Percentiles rank a stretch among this genome's conserved stretches.
phyloP scores from a whole-genome alignment of 2,113 vertebrate species.

The Austrofundulus limnaeus region DNA sequence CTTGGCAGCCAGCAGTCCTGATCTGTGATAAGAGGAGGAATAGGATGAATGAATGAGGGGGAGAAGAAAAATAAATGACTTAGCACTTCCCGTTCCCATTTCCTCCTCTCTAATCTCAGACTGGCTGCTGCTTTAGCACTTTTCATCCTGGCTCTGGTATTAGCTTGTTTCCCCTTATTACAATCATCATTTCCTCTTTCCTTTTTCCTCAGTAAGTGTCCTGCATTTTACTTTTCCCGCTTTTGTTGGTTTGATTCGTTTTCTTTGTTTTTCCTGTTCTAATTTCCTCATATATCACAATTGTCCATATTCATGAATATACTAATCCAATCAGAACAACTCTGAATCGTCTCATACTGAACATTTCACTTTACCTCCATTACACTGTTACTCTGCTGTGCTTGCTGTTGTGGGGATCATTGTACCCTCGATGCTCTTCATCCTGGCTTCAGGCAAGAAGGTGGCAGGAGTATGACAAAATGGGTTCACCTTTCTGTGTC shows the following conservation, averaged over 20 bases:
- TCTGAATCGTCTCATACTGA: too few relatives aligned
- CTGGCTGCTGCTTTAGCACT: conserved; percentile 47
- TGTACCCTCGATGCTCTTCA: not conserved
- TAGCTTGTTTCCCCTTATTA: conserved; percentile 48
- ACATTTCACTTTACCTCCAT: too few relatives aligned
- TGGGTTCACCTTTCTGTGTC: conserved; percentile 28
- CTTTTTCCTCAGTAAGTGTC: conserved; percentile 11
- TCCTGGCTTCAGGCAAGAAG: not conserved
- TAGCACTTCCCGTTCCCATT: conserved; percentile 50
- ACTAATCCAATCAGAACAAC: not conserved
- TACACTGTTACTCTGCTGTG: too few relatives aligned
- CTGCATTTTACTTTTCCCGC: conserved; percentile 4
- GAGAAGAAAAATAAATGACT: conserved; percentile 56
- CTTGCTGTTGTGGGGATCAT: not conserved
- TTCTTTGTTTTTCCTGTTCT: not conserved
- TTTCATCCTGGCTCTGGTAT: conserved; percentile 37
- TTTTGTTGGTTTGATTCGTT: not conserved
- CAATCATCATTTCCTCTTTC: conserved; percentile 37
- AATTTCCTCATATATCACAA: not conserved
- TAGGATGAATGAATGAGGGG: conserved; percentile 51
- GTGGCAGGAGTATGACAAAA: not conserved
- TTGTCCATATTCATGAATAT: conserved; percentile 4
- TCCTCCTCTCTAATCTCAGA: conserved; percentile 55
- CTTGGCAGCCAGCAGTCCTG: conserved; percentile 34
- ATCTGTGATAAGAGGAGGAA: conserved; percentile 61